Base-by-base conservation (phyloP, 2,113 vertebrate species). In the Irena cyanogastra region DNA sequence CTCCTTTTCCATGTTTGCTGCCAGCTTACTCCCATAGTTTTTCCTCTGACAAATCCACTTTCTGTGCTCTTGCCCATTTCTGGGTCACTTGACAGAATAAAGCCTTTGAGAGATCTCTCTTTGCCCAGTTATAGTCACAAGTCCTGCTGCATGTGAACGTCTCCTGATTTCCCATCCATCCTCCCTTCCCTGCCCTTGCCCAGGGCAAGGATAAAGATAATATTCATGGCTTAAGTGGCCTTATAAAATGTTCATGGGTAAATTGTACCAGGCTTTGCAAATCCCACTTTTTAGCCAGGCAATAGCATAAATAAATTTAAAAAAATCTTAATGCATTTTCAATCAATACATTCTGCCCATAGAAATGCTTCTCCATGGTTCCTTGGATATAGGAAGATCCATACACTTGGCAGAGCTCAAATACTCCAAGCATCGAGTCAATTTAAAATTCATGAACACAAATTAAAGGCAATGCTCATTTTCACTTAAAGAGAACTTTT, bases 61-160 rank as follows among this genome's bases (percentile, higher is more conserved):
- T 60, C 71, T 63, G 31, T 71, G 60, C 78, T 83, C 75, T 5
- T 44, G 75, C 14, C 79, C 30, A 14, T 71, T 95, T 93, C 85
- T 97, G 82, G 79, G 92, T 90, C 80, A 65, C 88, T 95, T 83
- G 28, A 42, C 64, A 74, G 90, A 88, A 77, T 50, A 88, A 88
- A 91, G 82, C 66, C 71, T 70, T 70, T n/a, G 72, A 81, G 21
- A 88, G 82, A 50, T 27, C 72, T 90, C 79, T 9, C 94, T 92
- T 57, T 96, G 85, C 49, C 92, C 93, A 79, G 65, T 95, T 88
- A 83, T 49, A 95, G 90, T 93, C 92, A 92, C 79, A 70, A 44
- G 69, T 47, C 7, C 71, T 28, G 41, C 66, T 57, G 74, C 53
- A 33, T 3, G 63, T 16, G 84, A 94, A 42, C 39, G 5, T 24